Evolutionary conservation across 2,113 vertebrate species (phyloP).

Genomic region (Otocyon megalotis): DNA sequence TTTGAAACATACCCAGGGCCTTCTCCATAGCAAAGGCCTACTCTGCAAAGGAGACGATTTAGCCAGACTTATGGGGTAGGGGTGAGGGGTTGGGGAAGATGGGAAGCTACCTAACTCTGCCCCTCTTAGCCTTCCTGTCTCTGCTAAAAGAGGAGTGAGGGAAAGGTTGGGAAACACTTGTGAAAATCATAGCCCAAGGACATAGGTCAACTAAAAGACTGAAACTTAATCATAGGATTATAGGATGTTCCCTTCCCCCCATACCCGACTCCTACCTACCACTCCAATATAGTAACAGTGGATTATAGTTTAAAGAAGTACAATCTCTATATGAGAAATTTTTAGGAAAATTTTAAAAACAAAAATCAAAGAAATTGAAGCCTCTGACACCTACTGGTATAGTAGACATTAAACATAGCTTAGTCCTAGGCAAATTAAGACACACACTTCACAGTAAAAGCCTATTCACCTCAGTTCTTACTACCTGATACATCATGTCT

Average conservation of each 20-base stretch:
- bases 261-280: neutral
- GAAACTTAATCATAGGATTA: neutral
- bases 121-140: neutral
- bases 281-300: neutral
- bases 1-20: neutral
- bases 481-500: neutral
- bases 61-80: neutral
- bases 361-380: neutral
- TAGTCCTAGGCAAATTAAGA: neutral
- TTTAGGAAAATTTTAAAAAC: conserved; percentile 2
- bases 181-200: neutral
- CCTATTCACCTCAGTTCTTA: neutral
- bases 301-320: neutral
- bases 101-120: neutral
- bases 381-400: neutral
- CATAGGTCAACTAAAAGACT: neutral
- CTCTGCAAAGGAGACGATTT: neutral
- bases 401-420: neutral
- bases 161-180: neutral
- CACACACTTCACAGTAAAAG: neutral
- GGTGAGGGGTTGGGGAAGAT: neutral
- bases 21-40: neutral
- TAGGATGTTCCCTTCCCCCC: neutral
- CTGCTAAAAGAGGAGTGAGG: neutral
- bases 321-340: neutral